phyloP scores from a whole-genome alignment of 2,888 invertebrate genomes.

The Diarsia dahlii region DNA sequence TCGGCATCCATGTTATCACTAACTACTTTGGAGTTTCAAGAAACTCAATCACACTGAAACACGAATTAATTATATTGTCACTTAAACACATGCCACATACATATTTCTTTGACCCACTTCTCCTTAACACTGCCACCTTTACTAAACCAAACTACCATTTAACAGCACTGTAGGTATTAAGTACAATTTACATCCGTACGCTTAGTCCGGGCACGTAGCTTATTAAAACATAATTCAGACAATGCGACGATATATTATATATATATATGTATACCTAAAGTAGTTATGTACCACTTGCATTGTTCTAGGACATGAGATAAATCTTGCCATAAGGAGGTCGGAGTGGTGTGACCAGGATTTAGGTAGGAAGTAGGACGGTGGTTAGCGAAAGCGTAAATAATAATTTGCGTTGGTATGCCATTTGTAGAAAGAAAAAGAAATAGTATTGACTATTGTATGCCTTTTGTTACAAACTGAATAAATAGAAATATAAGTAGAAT shows the following conservation, averaged over 20 bases:
- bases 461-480: background rate
- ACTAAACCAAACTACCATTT: constrained; percentile 19
- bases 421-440: background rate
- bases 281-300: constrained; percentile 63
- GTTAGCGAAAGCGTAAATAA: constrained; percentile 6
- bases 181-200: constrained; percentile 44
- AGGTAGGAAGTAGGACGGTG: constrained; percentile 4
- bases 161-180: constrained; percentile 26
- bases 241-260: constrained; percentile 54
- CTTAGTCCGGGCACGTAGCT: constrained; percentile 51
- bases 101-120: background rate
- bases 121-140: constrained; percentile 1
- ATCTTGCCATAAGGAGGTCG: constrained; percentile 66
- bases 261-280: background rate
- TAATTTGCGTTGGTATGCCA: background rate
- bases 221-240: constrained; percentile 66
- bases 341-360: constrained; percentile 35
- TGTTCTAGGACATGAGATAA: constrained; percentile 74
- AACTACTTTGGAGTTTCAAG: too few species aligned
- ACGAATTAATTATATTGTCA: too few species aligned
- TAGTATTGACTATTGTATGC: background rate
- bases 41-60: too few species aligned
- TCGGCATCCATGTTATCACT: too few species aligned
- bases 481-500: background rate
- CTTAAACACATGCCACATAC: background rate